Conservation (phyloP, 2,113 vertebrate genomes). For the Myotis davidii region DNA sequence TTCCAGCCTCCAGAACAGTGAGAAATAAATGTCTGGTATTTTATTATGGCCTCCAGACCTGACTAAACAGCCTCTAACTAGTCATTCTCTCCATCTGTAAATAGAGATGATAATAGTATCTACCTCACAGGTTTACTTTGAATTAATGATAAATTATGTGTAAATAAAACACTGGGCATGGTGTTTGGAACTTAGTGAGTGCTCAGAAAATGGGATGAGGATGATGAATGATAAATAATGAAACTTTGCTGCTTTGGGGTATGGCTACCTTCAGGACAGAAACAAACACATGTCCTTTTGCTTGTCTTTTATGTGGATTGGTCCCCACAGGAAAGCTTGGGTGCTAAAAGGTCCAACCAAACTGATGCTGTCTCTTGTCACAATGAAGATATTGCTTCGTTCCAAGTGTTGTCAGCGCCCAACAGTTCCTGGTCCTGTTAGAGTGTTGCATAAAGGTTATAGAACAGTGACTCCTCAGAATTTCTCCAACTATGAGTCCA, state of each 20-base stretch:
- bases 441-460: constrained; percentile 59
- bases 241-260: not conserved
- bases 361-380: constrained; percentile 7
- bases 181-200: not conserved
- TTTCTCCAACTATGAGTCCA: constrained; percentile 85
- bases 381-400: constrained; percentile 52
- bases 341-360: constrained; percentile 11
- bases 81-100: not conserved
- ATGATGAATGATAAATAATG: not conserved
- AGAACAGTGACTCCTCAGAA: constrained; percentile 79
- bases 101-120: not conserved
- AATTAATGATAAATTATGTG: not conserved
- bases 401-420: not conserved
- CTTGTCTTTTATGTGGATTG: constrained; percentile 64
- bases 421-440: constrained; percentile 23
- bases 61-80: not conserved
- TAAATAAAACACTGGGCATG: not conserved
- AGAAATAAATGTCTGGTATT: not conserved
- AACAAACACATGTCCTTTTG: not conserved
- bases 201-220: not conserved
- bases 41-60: not conserved
- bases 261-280: not conserved
- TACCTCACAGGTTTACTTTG: not conserved
- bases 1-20: not conserved
- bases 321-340: not conserved